Evolutionary conservation across 2,888 invertebrate species (phyloP).

Genomic region (Oxystoma pomonae): DNA sequence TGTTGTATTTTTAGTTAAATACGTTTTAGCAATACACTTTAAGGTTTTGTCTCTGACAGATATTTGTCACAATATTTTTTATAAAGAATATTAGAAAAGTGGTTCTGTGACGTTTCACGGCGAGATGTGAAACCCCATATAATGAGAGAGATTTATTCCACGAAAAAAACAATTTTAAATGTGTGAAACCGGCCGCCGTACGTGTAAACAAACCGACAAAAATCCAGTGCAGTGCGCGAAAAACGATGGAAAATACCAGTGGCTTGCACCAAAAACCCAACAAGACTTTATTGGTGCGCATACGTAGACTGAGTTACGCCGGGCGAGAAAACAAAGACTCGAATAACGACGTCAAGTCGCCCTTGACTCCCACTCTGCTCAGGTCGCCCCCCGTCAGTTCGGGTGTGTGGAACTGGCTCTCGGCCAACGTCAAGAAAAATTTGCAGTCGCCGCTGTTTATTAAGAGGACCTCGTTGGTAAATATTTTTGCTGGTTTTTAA

Average conservation of each 20-base stretch:
- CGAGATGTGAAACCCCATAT: too few relatives aligned
- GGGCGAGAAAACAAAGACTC: background rate
- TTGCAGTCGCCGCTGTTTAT: constrained; percentile 38
- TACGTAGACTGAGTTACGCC: background rate
- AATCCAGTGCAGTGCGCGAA: background rate
- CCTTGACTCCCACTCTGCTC: constrained; percentile 32
- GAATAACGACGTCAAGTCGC: background rate
- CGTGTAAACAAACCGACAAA: background rate
- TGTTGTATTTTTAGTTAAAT: too few relatives aligned
- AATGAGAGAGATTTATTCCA: too few relatives aligned
- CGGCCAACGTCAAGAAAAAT: constrained; percentile 37
- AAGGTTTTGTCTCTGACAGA: too few relatives aligned
- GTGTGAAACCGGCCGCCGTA: too few relatives aligned
- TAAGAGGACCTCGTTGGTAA: constrained; percentile 35
- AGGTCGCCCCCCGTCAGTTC: constrained; percentile 34
- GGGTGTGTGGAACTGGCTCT: constrained; percentile 40
- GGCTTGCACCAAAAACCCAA: background rate
- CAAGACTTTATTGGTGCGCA: background rate
- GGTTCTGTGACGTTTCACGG: too few relatives aligned
- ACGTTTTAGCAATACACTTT: too few relatives aligned
- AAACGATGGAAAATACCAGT: background rate
- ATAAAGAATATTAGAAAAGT: too few relatives aligned
- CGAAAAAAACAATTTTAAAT: too few relatives aligned
- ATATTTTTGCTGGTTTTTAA: too few relatives aligned
- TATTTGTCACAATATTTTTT: too few relatives aligned